Percentiles rank a stretch among this genome's conserved stretches.
These are phyloP conservation scores for Podargus strigoides DNA, from an alignment of 2,797 vertebrate species.

Conservation along the genomic window DNA sequence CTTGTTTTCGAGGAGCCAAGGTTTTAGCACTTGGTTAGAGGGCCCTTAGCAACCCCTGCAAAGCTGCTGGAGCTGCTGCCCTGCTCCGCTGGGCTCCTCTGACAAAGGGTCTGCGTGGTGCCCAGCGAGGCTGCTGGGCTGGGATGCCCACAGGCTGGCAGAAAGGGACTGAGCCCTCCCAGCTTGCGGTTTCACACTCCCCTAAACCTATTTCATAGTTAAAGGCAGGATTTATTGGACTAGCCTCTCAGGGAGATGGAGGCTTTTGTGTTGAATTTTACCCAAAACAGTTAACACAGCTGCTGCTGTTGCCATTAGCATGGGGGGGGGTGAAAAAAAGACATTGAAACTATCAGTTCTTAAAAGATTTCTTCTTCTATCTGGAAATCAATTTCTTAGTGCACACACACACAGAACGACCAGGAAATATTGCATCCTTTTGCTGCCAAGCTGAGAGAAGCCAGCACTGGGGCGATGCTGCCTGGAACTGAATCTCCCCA, in stretches of 20 bases:
- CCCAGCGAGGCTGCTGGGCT: too few relatives aligned
- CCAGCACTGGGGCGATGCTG: background rate
- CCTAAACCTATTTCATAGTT: background rate
- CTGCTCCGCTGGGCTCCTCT: background rate
- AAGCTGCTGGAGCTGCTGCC: background rate
- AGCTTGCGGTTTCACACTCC: background rate
- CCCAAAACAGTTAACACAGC: constrained; percentile 51
- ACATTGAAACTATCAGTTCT: background rate
- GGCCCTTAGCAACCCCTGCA: constrained; percentile 18
- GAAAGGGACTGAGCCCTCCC: background rate
- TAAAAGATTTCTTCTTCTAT: constrained; percentile 2
- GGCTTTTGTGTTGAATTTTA: constrained; percentile 50
- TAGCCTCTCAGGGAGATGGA: background rate
- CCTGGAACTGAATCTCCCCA: background rate
- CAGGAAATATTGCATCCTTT: background rate
- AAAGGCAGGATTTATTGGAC: constrained; percentile 41
- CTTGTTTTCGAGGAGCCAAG: background rate
- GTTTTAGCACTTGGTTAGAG: background rate
- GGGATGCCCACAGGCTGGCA: background rate
- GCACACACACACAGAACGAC: background rate
- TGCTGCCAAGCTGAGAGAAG: background rate
- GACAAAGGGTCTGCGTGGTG: background rate
- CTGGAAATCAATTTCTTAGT: background rate
- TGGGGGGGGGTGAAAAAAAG: background rate
- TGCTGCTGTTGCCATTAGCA: constrained; percentile 3